Conservation (phyloP, 2,797 vertebrate genomes). For the Rhinophrynus dorsalis region DNA sequence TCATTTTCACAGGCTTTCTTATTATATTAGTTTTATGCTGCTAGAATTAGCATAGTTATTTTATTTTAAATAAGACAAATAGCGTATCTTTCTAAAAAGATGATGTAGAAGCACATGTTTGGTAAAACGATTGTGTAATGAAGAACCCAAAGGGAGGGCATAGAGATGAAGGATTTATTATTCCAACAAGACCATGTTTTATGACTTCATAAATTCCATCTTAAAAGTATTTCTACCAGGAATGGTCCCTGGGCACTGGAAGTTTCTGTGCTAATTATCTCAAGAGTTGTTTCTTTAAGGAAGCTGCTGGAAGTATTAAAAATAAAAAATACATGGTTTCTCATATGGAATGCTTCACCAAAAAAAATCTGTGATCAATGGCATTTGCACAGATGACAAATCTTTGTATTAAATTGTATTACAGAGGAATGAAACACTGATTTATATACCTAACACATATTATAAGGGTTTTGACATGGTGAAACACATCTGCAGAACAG, state of each 20-base stretch:
- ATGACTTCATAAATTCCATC: conserved; percentile 8
- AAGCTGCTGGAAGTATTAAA: background rate
- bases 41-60: too few relatives aligned
- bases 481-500: too few relatives aligned
- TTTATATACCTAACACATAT: too few relatives aligned
- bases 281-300: background rate
- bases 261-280: conserved; percentile 23
- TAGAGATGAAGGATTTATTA: conserved; percentile 13
- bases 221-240: background rate
- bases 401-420: too few relatives aligned
- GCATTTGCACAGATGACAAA: too few relatives aligned
- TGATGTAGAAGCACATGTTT: background rate
- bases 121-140: background rate
- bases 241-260: background rate
- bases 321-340: background rate
- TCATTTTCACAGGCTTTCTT: background rate
- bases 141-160: conserved; percentile 4
- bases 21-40: background rate
- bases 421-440: too few relatives aligned
- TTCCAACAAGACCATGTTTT: conserved; percentile 4
- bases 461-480: too few relatives aligned
- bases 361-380: too few relatives aligned
- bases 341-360: background rate
- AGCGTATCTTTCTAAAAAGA: background rate
- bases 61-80: background rate